These are phyloP conservation scores for Loris lydekkerianus DNA, from an alignment of 2,797 vertebrate species.

Conservation along the genomic window DNA sequence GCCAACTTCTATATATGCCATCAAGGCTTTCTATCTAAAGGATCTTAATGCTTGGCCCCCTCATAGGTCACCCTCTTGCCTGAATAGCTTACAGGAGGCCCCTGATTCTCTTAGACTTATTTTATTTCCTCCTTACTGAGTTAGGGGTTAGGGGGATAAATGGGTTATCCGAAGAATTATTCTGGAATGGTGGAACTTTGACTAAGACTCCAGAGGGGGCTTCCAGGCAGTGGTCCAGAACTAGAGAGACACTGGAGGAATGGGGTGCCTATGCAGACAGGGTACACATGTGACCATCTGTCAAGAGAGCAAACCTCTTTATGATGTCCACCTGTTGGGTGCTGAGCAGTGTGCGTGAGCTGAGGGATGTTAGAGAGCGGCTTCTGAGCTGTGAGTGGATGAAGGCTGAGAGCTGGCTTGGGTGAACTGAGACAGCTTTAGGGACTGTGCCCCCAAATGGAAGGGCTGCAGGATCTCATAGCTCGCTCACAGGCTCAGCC, in stretches of 20 bases:
- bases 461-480: neutral
- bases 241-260: too few species aligned
- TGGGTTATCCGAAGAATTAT: neutral
- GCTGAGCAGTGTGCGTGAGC: accelerated
- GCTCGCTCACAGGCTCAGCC: neutral
- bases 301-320: neutral
- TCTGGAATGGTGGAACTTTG: neutral
- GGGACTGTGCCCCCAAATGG: neutral
- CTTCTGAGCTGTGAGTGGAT: neutral
- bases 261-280: neutral
- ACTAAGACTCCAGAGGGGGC: neutral
- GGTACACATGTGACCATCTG: neutral
- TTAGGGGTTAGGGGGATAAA: neutral
- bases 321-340: neutral
- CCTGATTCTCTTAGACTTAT: neutral
- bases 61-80: neutral
- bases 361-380: neutral
- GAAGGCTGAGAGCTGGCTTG: neutral
- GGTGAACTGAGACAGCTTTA: neutral
- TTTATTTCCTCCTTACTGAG: neutral
- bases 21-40: neutral
- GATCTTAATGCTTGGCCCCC: too few species aligned
- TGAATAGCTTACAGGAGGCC: neutral
- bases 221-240: neutral
- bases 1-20: accelerated